phyloP scores from a whole-genome alignment of 2,113 vertebrate genomes.

The Scatophagus argus region DNA sequence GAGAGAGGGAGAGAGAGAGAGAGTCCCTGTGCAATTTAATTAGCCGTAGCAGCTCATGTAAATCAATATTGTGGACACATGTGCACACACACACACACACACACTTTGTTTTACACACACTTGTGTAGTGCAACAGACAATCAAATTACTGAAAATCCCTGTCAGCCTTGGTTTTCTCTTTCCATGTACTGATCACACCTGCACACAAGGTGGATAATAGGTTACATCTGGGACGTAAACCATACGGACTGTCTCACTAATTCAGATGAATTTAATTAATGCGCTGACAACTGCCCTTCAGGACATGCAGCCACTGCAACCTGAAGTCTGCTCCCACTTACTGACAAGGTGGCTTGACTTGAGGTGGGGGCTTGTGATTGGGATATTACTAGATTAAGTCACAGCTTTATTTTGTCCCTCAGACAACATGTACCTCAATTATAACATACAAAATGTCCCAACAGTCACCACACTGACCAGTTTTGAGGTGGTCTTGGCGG shows the following conservation, averaged over 20 bases:
- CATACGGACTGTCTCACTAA: slow-evolving; percentile 12
- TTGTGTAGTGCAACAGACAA: slow-evolving; percentile 22
- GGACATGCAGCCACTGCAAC: slow-evolving; percentile 14
- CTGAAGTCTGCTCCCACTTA: slow-evolving; percentile 26
- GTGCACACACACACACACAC: not conserved
- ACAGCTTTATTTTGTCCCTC: not conserved
- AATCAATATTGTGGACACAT: slow-evolving; percentile 50
- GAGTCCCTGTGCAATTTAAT: slow-evolving; percentile 46
- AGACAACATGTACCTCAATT: not conserved
- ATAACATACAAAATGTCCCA: too few relatives aligned
- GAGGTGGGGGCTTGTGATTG: not conserved
- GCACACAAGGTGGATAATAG: slow-evolving; percentile 34
- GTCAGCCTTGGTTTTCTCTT: not conserved
- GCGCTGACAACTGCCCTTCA: slow-evolving; percentile 13
- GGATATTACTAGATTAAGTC: slow-evolving; percentile 12
- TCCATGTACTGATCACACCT: not conserved
- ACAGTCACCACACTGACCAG: too few relatives aligned
- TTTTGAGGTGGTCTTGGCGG: too few relatives aligned
- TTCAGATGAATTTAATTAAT: slow-evolving; percentile 48
- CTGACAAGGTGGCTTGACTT: slow-evolving; percentile 23
- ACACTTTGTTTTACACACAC: not conserved
- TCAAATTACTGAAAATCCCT: slow-evolving; percentile 42
- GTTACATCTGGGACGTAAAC: slow-evolving; percentile 21
- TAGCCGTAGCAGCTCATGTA: slow-evolving; percentile 47
- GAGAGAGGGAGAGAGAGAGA: not conserved